phyloP scores from a whole-genome alignment of 2,888 invertebrate genomes.

The Arctia plantaginis region DNA sequence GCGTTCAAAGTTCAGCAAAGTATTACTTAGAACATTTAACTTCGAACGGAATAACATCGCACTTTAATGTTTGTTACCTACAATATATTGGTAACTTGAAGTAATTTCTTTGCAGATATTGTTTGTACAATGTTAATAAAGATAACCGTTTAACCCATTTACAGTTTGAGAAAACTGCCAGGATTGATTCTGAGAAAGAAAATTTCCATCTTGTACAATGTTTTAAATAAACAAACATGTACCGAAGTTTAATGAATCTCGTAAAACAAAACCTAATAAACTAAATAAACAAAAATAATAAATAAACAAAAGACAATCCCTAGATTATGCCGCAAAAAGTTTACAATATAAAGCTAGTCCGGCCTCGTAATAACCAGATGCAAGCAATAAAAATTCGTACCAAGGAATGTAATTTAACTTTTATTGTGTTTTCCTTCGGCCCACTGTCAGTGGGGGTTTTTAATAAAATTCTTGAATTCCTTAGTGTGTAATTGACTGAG shows the following conservation, averaged over 20 bases:
- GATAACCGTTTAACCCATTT: neutral
- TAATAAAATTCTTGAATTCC: constrained; percentile 50
- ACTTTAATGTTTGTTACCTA: neutral
- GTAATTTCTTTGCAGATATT: neutral
- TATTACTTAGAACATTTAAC: neutral
- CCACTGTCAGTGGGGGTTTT: constrained; percentile 37
- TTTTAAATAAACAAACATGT: neutral
- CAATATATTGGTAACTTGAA: neutral
- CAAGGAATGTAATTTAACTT: constrained; percentile 44
- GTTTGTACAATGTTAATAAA: neutral
- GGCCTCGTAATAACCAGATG: constrained; percentile 35
- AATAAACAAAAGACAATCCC: constrained; percentile 10
- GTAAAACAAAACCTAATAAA: constrained; percentile 10
- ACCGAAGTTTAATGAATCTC: neutral
- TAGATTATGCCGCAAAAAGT: constrained; percentile 15
- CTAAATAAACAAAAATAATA: too few relatives aligned
- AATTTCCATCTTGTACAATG: neutral
- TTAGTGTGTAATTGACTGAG: constrained; percentile 23
- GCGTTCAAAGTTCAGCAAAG: neutral
- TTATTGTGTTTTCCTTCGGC: constrained; percentile 34
- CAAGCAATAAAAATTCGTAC: constrained; percentile 28
- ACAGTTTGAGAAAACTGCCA: neutral
- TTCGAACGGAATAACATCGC: neutral
- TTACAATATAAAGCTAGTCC: constrained; percentile 13
- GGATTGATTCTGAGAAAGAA: neutral